Conservation (phyloP, 2,888 invertebrate genomes). For the Acanthosepion esculentum region DNA sequence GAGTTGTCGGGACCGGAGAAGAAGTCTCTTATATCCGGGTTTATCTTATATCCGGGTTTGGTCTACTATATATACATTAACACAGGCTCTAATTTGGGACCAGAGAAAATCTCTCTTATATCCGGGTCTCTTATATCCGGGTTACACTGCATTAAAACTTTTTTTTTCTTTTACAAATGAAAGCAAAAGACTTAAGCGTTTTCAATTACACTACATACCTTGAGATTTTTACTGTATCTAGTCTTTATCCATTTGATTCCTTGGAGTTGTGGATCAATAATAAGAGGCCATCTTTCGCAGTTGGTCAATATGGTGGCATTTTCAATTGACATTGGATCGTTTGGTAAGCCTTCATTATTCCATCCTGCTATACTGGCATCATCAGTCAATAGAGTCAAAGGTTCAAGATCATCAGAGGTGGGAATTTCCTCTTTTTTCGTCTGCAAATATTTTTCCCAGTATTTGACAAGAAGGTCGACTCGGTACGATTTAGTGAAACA, state of each 20-base stretch:
- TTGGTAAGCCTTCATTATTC: slow-evolving; percentile 97
- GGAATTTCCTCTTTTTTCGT: slow-evolving; percentile 86
- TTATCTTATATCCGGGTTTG: no score
- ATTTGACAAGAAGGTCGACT: slow-evolving; percentile 84
- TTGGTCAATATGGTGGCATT: slow-evolving; percentile 95
- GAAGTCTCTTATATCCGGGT: no score
- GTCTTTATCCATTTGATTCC: slow-evolving; percentile 95
- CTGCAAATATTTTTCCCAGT: slow-evolving; percentile 84
- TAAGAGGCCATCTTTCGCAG: slow-evolving; percentile 95
- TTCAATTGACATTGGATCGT: slow-evolving; percentile 98
- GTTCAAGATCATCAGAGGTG: slow-evolving; percentile 90
- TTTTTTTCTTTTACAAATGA: background rate
- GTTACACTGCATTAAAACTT: no score
- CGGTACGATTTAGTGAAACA: slow-evolving; percentile 96
- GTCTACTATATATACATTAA: no score
- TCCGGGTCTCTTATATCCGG: no score
- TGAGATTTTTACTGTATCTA: slow-evolving; percentile 87
- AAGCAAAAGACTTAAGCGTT: no score
- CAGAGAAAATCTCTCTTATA: no score
- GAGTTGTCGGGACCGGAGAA: no score
- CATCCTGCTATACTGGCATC: slow-evolving; percentile 95
- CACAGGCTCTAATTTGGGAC: no score
- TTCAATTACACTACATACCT: slow-evolving; percentile 72
- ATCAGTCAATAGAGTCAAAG: slow-evolving; percentile 89
- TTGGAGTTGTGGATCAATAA: slow-evolving; percentile 96